Evolutionary conservation across 2,888 invertebrate genomes (phyloP), one percentile per base, ranked within the genome.

Genomic region (Tuberolachnus salignus): DNA sequence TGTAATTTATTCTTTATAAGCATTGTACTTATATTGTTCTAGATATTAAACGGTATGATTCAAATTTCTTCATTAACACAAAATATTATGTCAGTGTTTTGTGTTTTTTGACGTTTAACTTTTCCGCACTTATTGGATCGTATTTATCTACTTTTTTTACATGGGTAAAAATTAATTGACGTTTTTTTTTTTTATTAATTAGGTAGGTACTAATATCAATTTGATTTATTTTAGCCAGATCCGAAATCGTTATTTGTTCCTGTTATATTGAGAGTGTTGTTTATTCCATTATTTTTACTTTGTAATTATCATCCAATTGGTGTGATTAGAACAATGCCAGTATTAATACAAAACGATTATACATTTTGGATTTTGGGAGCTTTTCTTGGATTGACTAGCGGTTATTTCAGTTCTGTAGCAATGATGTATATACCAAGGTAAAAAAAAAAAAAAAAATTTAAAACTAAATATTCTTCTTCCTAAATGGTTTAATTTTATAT

Each of bases 341-440:
- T 97, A n/a, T 84, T 90, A 21, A 90, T 98, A 64, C 86, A 87
- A 51, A 92, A 89, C 83, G 97, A 98, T 85, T 94, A 91, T 89
- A 87, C 88, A 10, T 98, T 93, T 86, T 93, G 95, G 90, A 83
- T 87, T 9, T 89, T 91, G 19, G 91, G 91, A 0, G 87, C 91
- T 0, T 84, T 93, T 1, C 89, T 98, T 88, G 95, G 95, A 10
- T 88, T 96, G 84, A 92, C 92, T 73, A 94, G 94, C 55, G 99
- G 99, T 0, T 98, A 99, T 85, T 92, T 92, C 83, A 96, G 95
- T 85, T 95, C 95, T 23, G 86, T 96, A 26, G 92, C 90, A 69
- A 95, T 97, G 95, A 96, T 96, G 94, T 96, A 94, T 86, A 92
- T 94, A 73, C 92, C 94, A 63, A 89, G 91, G 95, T 95, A 86